Evolutionary conservation across 2,888 invertebrate species (phyloP).

Genomic region (Pheosia tremula): DNA sequence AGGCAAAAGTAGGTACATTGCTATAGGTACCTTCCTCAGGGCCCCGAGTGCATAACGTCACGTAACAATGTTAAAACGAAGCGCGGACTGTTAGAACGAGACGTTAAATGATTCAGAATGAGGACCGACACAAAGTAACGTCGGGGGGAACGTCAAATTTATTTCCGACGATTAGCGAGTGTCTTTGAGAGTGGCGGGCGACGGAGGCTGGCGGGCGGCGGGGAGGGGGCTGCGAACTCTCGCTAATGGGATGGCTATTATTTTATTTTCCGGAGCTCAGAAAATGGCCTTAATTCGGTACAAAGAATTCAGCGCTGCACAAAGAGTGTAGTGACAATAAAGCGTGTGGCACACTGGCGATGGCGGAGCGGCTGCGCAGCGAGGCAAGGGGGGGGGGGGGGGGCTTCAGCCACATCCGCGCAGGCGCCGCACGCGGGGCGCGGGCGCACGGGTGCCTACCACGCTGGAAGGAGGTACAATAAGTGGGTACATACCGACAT

Average conservation of each 20-base stretch:
- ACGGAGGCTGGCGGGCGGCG: conserved; percentile 10
- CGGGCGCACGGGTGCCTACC: too few species aligned
- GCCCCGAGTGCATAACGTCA: neutral
- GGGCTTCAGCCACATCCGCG: too few species aligned
- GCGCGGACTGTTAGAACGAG: conserved; percentile 15
- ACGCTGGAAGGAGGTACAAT: too few species aligned
- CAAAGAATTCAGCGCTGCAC: conserved; percentile 26
- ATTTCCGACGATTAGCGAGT: conserved; percentile 64
- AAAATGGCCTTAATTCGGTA: conserved; percentile 64
- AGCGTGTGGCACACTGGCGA: neutral
- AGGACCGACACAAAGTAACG: conserved; percentile 38
- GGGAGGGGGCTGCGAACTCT: conserved; percentile 16
- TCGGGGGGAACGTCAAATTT: conserved; percentile 60
- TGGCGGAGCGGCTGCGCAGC: too few species aligned
- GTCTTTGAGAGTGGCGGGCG: conserved; percentile 43
- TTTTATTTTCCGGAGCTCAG: conserved; percentile 76
- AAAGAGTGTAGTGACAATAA: conserved; percentile 1
- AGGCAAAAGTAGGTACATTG: too few species aligned
- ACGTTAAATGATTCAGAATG: conserved; percentile 53
- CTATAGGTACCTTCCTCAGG: neutral
- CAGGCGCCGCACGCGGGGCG: too few species aligned
- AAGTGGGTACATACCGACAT: too few species aligned
- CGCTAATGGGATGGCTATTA: conserved; percentile 75
- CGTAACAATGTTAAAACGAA: conserved; percentile 1
- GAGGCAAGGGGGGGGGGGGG: too few species aligned